Base-by-base conservation (phyloP, 2,888 invertebrate genomes). In the Aspidiotus rigidus region DNA sequence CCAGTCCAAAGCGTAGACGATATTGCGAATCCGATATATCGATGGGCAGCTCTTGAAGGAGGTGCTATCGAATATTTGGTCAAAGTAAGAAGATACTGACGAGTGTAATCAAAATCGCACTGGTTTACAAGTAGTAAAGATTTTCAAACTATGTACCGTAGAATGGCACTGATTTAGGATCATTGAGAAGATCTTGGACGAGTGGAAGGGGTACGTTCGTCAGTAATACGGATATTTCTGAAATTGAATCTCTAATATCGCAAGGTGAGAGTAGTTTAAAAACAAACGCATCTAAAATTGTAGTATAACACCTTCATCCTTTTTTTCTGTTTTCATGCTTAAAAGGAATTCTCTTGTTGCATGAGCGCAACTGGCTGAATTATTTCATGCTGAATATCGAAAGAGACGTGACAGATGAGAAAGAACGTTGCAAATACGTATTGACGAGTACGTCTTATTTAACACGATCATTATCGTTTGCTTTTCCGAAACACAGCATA, bases 351-450 rank as follows among this genome's bases (percentile, higher is more conserved):
- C 81, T 87, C 70, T 86, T 84, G 73, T 82, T 92, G 9, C 83
- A 86, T n/a, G 90, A 90, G 74, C 82, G 83, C 67, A 83, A 85
- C 0, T 84, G 85, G 0, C 82, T 89, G 7, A 84, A 87, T 74
- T 82, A 85, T 73, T 78, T 87, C 7, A 84, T 91, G 79, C 87
- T 87, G 73, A 77, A 63, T n/a, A 71, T 73, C 39, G 72, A 73
- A 64, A 67, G 71, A 5, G 61, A 63, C 39, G 70, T 69, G 0
- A 76, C 82, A 0, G 80, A 80, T 0, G 88, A 90, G 75, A 79
- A 80, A 11, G 78, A 84, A 0, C 82, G 89, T 64, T 92, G 92
- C 75, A 86, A 87, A 0, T 90, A 85, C 75, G 91, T 91, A 0
- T 83, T 88, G 64, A 87, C 89, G 8, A 85, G 85, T 16, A 82